phyloP scores from a whole-genome alignment of 1,140 invertebrate genomes.

The Drosophila lacteicornis region DNA sequence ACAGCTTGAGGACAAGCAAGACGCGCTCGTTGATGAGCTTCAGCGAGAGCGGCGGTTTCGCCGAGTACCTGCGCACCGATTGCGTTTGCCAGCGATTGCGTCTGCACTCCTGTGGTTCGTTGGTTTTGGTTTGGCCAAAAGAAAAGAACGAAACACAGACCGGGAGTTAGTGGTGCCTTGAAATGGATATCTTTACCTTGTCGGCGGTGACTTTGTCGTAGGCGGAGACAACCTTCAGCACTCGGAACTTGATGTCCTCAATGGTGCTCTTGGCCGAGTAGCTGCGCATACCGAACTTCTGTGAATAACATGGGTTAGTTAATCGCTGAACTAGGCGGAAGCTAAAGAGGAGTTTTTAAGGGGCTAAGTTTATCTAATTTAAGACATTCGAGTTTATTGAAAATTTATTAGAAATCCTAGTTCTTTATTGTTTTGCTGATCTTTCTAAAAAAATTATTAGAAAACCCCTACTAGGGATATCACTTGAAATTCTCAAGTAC shows the following conservation, averaged over 20 bases:
- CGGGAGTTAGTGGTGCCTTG: slow-evolving; percentile 75
- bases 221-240: slow-evolving; percentile 91
- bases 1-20: slow-evolving; percentile 96
- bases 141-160: slow-evolving; percentile 66
- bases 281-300: slow-evolving; percentile 57
- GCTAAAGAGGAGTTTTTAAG: too few species aligned
- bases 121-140: slow-evolving; percentile 34
- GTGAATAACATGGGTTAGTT: slow-evolving; percentile 21
- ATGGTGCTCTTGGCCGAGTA: slow-evolving; percentile 82
- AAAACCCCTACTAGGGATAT: too few species aligned
- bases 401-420: too few species aligned
- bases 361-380: background rate
- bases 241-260: slow-evolving; percentile 89
- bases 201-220: slow-evolving; percentile 92
- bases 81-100: slow-evolving; percentile 78
- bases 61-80: slow-evolving; percentile 88
- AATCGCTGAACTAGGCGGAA: background rate
- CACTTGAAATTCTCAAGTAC: too few species aligned
- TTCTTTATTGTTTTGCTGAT: too few species aligned
- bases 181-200: slow-evolving; percentile 89
- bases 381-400: too few species aligned
- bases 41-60: slow-evolving; percentile 89
- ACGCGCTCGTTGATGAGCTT: slow-evolving; percentile 94
- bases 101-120: slow-evolving; percentile 68
- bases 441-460: too few species aligned